A percentile compares a stretch with the other conserved stretches of the same genome.
Conservation (phyloP, 2,113 vertebrate genomes). For the Tichodroma muraria region DNA sequence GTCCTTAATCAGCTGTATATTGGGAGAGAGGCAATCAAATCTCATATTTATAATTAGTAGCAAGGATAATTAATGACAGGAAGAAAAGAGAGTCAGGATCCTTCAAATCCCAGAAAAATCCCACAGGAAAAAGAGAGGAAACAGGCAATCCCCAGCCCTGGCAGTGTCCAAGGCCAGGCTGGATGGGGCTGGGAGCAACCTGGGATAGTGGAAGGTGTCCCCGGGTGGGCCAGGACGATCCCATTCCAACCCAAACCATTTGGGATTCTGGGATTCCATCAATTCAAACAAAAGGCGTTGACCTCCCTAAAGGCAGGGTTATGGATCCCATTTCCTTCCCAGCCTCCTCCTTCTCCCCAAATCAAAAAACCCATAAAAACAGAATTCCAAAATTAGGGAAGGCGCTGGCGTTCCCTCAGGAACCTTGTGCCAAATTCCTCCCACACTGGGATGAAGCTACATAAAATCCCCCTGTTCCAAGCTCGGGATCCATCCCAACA, state of each 20-base stretch:
- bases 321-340: background rate
- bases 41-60: rapidly evolving
- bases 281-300: background rate
- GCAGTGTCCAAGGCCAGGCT: background rate
- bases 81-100: background rate
- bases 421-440: background rate
- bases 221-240: background rate
- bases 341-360: background rate
- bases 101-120: background rate
- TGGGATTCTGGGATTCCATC: background rate
- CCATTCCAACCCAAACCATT: background rate
- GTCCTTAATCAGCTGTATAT: background rate
- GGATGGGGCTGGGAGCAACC: background rate
- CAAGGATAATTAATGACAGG: background rate
- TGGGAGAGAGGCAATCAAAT: too few relatives aligned
- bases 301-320: background rate
- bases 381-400: background rate
- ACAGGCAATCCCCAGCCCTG: background rate
- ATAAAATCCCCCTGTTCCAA: background rate
- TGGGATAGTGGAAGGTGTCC: background rate
- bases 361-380: background rate
- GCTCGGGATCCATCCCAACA: background rate
- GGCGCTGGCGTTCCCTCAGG: rapidly evolving
- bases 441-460: background rate
- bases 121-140: background rate